phyloP scores from a whole-genome alignment of 37 sponge, comb jelly and placozoan species.

The Aphrocallistes beatrix region DNA sequence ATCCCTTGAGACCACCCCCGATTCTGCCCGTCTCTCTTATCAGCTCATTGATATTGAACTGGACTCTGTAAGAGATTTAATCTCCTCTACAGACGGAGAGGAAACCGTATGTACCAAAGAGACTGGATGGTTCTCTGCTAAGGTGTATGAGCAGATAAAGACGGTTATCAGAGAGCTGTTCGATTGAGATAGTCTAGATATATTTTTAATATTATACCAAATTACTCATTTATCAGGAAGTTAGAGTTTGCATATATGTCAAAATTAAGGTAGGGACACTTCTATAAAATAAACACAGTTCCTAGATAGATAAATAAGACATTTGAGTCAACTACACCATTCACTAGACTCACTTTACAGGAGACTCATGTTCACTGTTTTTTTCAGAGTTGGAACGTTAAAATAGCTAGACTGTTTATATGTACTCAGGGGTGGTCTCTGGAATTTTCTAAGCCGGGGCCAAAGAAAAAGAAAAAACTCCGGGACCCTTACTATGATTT shows the following conservation, averaged over 20 bases:
- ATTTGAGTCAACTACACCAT: no score
- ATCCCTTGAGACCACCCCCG: neutral
- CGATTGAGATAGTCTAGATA: neutral
- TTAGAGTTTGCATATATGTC: no score
- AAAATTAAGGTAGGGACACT: no score
- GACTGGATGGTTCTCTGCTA: neutral
- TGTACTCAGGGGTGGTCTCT: no score
- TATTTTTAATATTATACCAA: no score
- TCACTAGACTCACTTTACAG: neutral
- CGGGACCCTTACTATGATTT: no score
- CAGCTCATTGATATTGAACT: neutral
- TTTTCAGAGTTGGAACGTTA: neutral
- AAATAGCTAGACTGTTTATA: no score
- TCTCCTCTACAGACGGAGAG: neutral
- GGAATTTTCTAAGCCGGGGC: no score
- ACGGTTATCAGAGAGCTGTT: neutral
- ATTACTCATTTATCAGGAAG: no score
- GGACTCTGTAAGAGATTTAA: neutral
- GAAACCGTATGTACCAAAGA: constrained; percentile 1
- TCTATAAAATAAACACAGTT: no score
- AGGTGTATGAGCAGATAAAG: neutral
- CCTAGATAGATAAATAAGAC: no score
- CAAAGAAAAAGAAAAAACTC: no score
- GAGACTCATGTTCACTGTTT: neutral
- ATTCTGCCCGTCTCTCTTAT: neutral